Percentiles rank a stretch among this genome's conserved stretches.
These are phyloP conservation scores for Blennius ocellaris DNA, from an alignment of 2,113 vertebrate species.

Conservation along the genomic window DNA sequence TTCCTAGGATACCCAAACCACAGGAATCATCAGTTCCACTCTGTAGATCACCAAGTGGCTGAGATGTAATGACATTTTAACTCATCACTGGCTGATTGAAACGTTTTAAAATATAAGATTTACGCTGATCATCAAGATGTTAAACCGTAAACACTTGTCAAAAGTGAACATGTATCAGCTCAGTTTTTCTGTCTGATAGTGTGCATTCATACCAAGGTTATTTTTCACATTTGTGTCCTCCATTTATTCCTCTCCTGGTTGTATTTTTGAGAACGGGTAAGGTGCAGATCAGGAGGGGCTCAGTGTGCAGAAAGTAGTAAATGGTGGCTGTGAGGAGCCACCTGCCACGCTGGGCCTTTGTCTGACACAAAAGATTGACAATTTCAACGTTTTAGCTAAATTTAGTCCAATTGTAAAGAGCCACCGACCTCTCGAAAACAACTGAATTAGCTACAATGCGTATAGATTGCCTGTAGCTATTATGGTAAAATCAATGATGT, in stretches of 20 bases:
- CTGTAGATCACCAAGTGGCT: conserved; percentile 7
- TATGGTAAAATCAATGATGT: conserved; percentile 60
- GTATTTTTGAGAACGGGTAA: too few relatives aligned
- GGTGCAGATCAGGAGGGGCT: neutral
- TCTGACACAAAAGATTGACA: conserved; percentile 46
- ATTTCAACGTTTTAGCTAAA: conserved; percentile 22
- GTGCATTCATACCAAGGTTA: neutral
- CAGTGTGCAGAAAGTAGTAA: conserved; percentile 25
- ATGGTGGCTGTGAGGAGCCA: conserved; percentile 55
- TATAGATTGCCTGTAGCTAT: conserved; percentile 21
- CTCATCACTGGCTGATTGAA: neutral
- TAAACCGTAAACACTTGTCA: neutral
- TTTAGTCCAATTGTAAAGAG: conserved; percentile 4
- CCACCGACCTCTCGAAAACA: conserved; percentile 10
- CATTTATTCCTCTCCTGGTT: neutral
- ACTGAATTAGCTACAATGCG: conserved; percentile 9
- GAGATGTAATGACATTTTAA: neutral
- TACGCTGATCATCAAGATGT: too few relatives aligned
- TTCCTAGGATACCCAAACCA: conserved; percentile 75
- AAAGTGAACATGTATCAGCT: neutral
- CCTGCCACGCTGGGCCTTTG: conserved; percentile 70
- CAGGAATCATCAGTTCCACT: conserved; percentile 55
- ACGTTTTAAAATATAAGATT: neutral
- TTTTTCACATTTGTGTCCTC: neutral
- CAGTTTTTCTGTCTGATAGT: neutral